Evolutionary conservation across 2,888 invertebrate genomes (phyloP).

Genomic region (Dimorphilus gyrociliatus): DNA sequence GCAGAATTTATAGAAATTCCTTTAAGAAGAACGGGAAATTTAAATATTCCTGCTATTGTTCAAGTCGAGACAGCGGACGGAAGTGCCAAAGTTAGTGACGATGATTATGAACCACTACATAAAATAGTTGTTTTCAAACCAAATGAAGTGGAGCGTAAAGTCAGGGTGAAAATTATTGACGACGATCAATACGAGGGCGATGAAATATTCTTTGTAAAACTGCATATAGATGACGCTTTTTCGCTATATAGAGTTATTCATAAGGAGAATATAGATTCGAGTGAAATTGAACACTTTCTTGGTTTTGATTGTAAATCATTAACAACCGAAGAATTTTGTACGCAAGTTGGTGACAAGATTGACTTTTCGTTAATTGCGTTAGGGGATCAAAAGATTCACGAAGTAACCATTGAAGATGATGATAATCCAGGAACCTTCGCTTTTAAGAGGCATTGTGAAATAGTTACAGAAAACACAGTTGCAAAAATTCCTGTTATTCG

Average conservation of each 20-base stretch:
- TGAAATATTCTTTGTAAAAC: slow-evolving; percentile 46
- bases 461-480: slow-evolving; percentile 45
- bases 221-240: too few species aligned
- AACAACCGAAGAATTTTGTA: too few species aligned
- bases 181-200: slow-evolving; percentile 48
- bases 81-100: slow-evolving; percentile 42
- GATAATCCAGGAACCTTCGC: slow-evolving; percentile 45
- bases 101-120: slow-evolving; percentile 43
- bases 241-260: too few species aligned
- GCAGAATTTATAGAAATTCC: too few species aligned
- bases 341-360: too few species aligned
- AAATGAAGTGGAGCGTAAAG: slow-evolving; percentile 40
- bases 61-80: slow-evolving; percentile 49
- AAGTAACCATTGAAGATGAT: slow-evolving; percentile 46
- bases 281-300: too few species aligned
- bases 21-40: too few species aligned
- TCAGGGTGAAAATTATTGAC: slow-evolving; percentile 42
- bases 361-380: too few species aligned
- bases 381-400: slow-evolving; percentile 43
- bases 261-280: too few species aligned
- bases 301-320: too few species aligned
- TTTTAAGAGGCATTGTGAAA: slow-evolving; percentile 43
- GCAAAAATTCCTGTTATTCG: slow-evolving; percentile 41
- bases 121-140: slow-evolving; percentile 42
- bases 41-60: too few species aligned